Percentiles rank a stretch among this genome's conserved stretches.
Evolutionary conservation across 1,140 invertebrate genomes (phyloP).

Genomic region (Leptinotarsa undecemlineata): DNA sequence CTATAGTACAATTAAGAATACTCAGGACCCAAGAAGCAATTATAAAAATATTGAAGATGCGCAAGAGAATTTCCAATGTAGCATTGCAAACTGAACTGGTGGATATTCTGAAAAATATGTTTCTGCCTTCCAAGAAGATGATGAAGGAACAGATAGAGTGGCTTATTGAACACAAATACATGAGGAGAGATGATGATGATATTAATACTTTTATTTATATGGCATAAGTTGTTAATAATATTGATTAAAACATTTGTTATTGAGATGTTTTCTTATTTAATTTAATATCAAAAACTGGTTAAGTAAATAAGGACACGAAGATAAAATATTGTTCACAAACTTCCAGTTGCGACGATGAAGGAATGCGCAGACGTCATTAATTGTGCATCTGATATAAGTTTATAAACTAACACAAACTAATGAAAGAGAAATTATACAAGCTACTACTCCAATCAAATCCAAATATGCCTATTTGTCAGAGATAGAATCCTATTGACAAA

Average conservation of each 20-base stretch:
- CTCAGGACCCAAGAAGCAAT: conserved; percentile 93
- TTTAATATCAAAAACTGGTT: too few relatives aligned
- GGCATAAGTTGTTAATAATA: conserved; percentile 69
- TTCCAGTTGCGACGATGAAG: too few relatives aligned
- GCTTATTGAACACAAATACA: conserved; percentile 99
- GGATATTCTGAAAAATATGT: conserved; percentile 99
- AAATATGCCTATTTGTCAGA: too few relatives aligned
- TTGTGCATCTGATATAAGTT: too few relatives aligned
- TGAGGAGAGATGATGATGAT: conserved; percentile 93
- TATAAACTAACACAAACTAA: too few relatives aligned
- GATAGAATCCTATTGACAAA: too few relatives aligned
- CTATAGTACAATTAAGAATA: conserved; percentile 93
- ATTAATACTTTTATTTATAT: conserved; percentile 99
- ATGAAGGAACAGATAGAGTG: conserved; percentile 99
- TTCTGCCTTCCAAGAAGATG: conserved; percentile 97
- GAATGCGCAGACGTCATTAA: too few relatives aligned
- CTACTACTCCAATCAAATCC: too few relatives aligned
- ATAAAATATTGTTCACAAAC: too few relatives aligned
- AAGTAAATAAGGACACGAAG: too few relatives aligned
- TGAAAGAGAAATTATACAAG: too few relatives aligned
- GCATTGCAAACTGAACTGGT: conserved; percentile 95
- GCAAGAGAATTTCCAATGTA: conserved; percentile 91
- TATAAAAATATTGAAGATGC: conserved; percentile 98
- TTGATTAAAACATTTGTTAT: conserved; percentile 14
- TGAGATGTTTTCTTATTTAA: too few relatives aligned